These are phyloP conservation scores for Pseudonaja textilis DNA, from an alignment of 2,113 vertebrate genomes.

Conservation along the genomic window DNA sequence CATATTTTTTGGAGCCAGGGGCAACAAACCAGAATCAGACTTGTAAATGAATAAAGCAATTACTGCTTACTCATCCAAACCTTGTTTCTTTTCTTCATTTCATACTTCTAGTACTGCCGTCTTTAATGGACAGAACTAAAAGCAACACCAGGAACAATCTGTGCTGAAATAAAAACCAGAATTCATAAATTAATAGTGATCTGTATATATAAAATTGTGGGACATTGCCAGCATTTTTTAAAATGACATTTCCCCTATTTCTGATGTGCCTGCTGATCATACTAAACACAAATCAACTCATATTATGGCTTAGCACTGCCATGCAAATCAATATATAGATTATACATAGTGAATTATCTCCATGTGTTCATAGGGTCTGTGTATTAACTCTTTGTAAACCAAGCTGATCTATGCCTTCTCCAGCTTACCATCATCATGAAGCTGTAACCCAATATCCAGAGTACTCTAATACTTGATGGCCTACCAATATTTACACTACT, in stretches of 20 bases:
- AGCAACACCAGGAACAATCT: background rate
- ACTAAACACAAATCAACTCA: background rate
- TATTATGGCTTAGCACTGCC: background rate
- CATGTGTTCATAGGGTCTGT: background rate
- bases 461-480: background rate
- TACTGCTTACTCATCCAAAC: background rate
- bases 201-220: background rate
- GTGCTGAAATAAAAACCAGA: background rate
- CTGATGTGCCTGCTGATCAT: background rate
- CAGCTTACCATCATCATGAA: background rate
- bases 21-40: background rate
- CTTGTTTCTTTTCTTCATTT: background rate
- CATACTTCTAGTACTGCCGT: background rate
- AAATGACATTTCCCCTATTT: background rate
- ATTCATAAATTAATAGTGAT: background rate
- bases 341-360: background rate
- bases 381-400: background rate
- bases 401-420: background rate
- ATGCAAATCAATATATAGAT: background rate
- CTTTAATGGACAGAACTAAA: background rate
- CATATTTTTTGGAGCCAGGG: background rate
- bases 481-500: background rate
- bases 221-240: background rate
- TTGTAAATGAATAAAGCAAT: background rate
- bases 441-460: no score